Base-by-base conservation (phyloP, 2,888 invertebrate genomes). In the Scaptomyza reducta region DNA sequence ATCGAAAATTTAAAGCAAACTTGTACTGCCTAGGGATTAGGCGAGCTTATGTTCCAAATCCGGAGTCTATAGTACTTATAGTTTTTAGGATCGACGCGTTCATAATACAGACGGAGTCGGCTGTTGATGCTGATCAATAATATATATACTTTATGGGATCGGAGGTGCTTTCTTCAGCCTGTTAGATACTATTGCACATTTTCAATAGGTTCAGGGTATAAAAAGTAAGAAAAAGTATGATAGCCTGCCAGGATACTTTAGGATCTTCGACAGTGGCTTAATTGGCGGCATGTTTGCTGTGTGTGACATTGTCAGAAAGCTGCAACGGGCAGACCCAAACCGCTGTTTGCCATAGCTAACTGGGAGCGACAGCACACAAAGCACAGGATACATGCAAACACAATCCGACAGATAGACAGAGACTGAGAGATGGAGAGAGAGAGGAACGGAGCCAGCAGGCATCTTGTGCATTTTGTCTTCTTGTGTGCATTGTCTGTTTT, bases 221-320 rank as follows among this genome's bases (percentile, higher is more conserved):
- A 60, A 60, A 25, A n/a, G 22, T 4, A 25, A 10, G 31, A 13
- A 13, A 13, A 29, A n/a, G n/a, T n/a, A n/a, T n/a, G n/a, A 22
- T 9, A 16, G 67, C 14, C 18, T 11, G 40, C 22, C 31, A 13
- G 41, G n/a, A 49, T 25, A 22, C 14, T 22, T 68, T 29, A 60
- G 58, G 60, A 33, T 58, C 55, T 31, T 40, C 45, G 57, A 41
- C 66, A 72, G 67, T 59, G 49, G 56, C 72, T 45, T 76, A 76
- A 74, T 74, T 76, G 72, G 72, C 72, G 59, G 47, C 77, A 67
- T 71, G 61, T 71, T 71, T 70, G 64, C 49, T 50, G 57, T 49
- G 29, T 62, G 54, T 45, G 46, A 25, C 58, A 74, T 59, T 56
- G 58, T 69, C 63, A 55, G 63, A 42, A 42, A 46, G 54, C 71